Evolutionary conservation across 2,797 vertebrate genomes (phyloP), one percentile per base, ranked within the genome.

Genomic region (Fringilla coelebs): DNA sequence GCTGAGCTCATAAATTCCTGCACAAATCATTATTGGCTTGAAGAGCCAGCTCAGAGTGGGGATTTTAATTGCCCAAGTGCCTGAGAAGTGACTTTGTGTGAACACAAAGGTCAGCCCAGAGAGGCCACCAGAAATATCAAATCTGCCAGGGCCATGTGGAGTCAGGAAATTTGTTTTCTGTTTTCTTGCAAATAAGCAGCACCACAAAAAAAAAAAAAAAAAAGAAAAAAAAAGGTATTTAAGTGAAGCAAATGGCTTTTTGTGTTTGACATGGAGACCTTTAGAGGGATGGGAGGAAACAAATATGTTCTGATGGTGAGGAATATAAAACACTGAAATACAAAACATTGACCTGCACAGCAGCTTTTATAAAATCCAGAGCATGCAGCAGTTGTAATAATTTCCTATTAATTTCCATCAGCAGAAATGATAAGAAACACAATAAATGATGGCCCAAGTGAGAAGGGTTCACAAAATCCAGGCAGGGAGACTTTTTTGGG

Each of bases 161-260:
- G 5, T 74, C 75, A 94, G 87, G 94, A 83, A 92, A 96, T 95
- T 93, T 95, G 80, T 65, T 88, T 85, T 89, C 79, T 40, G 51
- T 78, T 85, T 79, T 49, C 81, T 77, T 58, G 63, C 63, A 82
- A 85, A 81, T 10, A 79, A 91, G 81, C 22, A 55, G 60, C 55
- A 67, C 2, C 20, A n/a, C 74, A 74, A 58, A 66, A 60, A 36
- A 17, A 8, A 55, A 22, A 4, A 34, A 60, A 25, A 9, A 10
- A 24, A 57, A 46, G 7, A 17, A 9, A 66, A 63, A 71, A 57
- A 63, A 67, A 34, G 9, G 38, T 2, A 3, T 43, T 75, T 52
- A 51, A 86, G 40, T 7, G 36, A 89, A 84, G 26, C 3, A 61
- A 43, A 57, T 12, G 45, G 22, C n/a, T 72, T 51, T 41, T 63